phyloP scores from a whole-genome alignment of 2,888 invertebrate genomes.

The Drosophila fulvimacula region DNA sequence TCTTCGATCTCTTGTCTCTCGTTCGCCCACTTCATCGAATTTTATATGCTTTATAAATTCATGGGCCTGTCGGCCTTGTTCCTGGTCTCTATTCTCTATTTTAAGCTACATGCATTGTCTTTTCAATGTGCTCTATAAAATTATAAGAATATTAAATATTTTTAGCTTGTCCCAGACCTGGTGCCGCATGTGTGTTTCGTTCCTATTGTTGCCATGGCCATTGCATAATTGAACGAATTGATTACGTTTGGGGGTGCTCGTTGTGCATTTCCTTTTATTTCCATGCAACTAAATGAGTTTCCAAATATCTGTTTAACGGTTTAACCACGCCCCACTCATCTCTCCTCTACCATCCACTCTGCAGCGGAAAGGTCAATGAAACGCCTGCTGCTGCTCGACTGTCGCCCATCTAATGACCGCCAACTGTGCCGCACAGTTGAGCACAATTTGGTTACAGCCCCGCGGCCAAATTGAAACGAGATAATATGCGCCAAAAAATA shows the following conservation, averaged over 20 bases:
- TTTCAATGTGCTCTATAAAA: constrained; percentile 20
- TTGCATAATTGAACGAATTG: constrained; percentile 78
- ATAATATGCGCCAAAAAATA: constrained; percentile 31
- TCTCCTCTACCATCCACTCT: not conserved
- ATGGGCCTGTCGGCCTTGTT: constrained; percentile 44
- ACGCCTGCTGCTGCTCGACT: constrained; percentile 39
- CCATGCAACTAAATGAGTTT: constrained; percentile 58
- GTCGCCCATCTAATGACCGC: constrained; percentile 71
- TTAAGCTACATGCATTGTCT: constrained; percentile 46
- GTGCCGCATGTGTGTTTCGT: constrained; percentile 4
- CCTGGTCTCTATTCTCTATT: constrained; percentile 51
- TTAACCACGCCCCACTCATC: not conserved
- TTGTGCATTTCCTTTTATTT: constrained; percentile 64
- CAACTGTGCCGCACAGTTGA: constrained; percentile 70
- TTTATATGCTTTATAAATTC: constrained; percentile 58
- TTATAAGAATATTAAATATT: constrained; percentile 39
- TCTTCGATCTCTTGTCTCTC: constrained; percentile 35
- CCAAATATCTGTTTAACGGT: constrained; percentile 35
- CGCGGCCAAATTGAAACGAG: constrained; percentile 33
- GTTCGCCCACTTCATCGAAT: constrained; percentile 36
- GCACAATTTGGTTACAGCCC: constrained; percentile 57
- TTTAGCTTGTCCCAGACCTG: constrained; percentile 12
- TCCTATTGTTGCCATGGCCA: constrained; percentile 25
- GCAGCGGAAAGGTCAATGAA: constrained; percentile 66
- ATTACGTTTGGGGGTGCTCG: constrained; percentile 56